Conservation (phyloP, 2,888 invertebrate genomes). For the Micropterix aruncella region DNA sequence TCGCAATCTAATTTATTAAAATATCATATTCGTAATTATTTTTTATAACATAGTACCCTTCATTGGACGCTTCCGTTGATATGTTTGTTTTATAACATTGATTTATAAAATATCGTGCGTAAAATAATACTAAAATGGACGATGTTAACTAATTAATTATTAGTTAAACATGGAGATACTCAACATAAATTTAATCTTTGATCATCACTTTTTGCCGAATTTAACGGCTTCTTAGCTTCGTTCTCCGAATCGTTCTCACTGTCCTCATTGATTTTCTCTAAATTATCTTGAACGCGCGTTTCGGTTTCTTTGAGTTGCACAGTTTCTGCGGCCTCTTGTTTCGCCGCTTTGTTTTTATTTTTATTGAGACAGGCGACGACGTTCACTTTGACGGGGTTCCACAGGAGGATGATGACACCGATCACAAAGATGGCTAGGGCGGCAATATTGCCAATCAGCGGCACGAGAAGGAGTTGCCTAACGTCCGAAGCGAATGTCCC, state of each 20-base stretch:
- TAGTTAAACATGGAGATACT: too few relatives aligned
- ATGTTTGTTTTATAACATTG: too few relatives aligned
- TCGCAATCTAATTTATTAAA: too few relatives aligned
- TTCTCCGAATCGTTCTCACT: not conserved
- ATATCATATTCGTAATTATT: too few relatives aligned
- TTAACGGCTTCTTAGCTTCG: not conserved
- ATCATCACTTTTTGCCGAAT: too few relatives aligned
- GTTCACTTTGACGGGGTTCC: constrained; percentile 13
- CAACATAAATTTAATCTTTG: too few relatives aligned
- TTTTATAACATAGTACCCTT: too few relatives aligned
- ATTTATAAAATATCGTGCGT: too few relatives aligned
- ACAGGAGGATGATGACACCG: constrained; percentile 25
- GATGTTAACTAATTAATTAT: too few relatives aligned
- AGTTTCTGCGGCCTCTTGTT: constrained; percentile 4
- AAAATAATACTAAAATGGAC: too few relatives aligned
- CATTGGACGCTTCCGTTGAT: too few relatives aligned
- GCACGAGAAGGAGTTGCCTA: constrained; percentile 30
- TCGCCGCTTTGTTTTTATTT: constrained; percentile 4
- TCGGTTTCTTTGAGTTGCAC: constrained; percentile 1
- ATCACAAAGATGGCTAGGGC: constrained; percentile 28
- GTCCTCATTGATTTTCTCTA: not conserved
- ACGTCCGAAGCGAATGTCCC: constrained; percentile 40
- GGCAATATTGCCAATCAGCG: constrained; percentile 34
- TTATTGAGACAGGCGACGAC: constrained; percentile 8
- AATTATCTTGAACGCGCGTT: not conserved